Evolutionary conservation across 2,797 vertebrate species (phyloP), one percentile per base, ranked within the genome.

Genomic region (Furcifer pardalis): DNA sequence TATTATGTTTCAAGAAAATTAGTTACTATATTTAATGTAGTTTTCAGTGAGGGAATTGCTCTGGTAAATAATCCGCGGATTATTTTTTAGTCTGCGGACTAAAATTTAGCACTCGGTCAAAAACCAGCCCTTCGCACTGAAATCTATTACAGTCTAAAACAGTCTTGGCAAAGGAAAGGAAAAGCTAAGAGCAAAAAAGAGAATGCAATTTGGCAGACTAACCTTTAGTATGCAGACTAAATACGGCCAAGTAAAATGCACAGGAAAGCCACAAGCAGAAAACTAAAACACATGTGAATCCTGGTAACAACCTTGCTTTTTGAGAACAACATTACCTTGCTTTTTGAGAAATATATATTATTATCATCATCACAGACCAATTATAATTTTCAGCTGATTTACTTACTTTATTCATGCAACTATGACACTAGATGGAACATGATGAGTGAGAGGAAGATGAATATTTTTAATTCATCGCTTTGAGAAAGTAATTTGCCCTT

Each of bases 41-140:
- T 96, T 96, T 95, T 95, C 91, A 95, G 96, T 96, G 96, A 95
- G 96, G 89, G 95, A 96, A 96, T 94, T 49, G 90, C 91, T 91
- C 91, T 89, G 93, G 93, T 93, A 95, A 96, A 96, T 96, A 96
- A 96, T 96, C 96, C 96, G 96, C 96, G 96, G 96, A 95, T 96
- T 96, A 94, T 89, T 95, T 93, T 95, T 96, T 96, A 96, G 96
- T 96, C 96, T 96, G 96, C 96, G 96, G 94, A 96, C 96, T 96
- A 96, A 96, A 96, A 96, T 95, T 94, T 96, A 96, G 96, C 95
- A 93, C 92, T 95, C 89, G 92, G 95, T 95, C 94, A 94, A 95
- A 95, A 96, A 94, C 94, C 85, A 92, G 95, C 95, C 95, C 95
- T 75, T 94, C 5, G 25, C 91, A 94, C 92, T 92, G 90, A 94